phyloP scores from a whole-genome alignment of 2,888 invertebrate genomes.

The Elmis aenea region DNA sequence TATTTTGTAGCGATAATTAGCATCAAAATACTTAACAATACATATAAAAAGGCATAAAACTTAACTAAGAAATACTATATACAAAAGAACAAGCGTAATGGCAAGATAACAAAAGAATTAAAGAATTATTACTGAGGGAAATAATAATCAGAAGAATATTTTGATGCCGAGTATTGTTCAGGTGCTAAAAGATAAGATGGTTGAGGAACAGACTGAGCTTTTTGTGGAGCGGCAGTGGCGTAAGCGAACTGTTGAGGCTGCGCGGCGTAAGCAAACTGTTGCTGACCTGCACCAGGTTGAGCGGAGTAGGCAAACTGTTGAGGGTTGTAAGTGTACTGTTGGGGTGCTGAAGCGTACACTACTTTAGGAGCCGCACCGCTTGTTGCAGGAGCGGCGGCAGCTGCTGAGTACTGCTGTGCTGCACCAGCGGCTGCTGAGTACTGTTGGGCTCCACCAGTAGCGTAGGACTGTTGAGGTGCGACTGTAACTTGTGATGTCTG shows the following conservation, averaged over 20 bases:
- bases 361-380: conserved; percentile 3
- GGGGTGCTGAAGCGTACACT: conserved; percentile 5
- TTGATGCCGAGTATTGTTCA: too few species aligned
- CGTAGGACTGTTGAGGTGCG: conserved; percentile 15
- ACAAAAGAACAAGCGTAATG: too few species aligned
- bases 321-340: conserved; percentile 12
- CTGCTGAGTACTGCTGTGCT: conserved; percentile 7
- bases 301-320: conserved; percentile 7
- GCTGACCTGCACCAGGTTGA: conserved; percentile 7
- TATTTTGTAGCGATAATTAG: too few species aligned
- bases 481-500: conserved; percentile 14
- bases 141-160: too few species aligned
- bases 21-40: too few species aligned
- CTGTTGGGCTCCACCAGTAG: conserved; percentile 14
- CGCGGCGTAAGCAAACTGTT: conserved; percentile 12
- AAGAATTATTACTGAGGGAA: too few species aligned
- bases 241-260: conserved; percentile 6
- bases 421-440: conserved; percentile 10
- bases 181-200: not conserved
- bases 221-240: conserved; percentile 2
- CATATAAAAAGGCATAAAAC: too few species aligned
- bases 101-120: too few species aligned
- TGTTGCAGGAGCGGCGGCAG: conserved; percentile 8
- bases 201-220: not conserved
- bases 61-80: too few species aligned